Evolutionary conservation across 2,113 vertebrate genomes (phyloP), one percentile per base, ranked within the genome.

Genomic region (Sceloporus tristichus): DNA sequence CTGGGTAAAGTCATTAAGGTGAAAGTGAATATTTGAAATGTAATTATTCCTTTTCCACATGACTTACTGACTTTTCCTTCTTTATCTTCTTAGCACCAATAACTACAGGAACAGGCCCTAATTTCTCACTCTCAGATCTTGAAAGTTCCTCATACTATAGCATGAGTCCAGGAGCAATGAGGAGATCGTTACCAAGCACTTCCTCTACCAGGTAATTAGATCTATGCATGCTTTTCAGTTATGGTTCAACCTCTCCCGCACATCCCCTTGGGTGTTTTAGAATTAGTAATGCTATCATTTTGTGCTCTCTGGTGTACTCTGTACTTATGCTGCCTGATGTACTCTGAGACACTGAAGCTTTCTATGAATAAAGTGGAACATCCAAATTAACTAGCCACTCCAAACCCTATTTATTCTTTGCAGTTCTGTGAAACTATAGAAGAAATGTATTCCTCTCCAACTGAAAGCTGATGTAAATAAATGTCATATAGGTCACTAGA

Each of bases 111-210:
- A 99, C 98, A 75, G 98, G 98, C 91, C 99, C 99, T 82, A 99
- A 99, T 96, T 99, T 99, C 95, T 99, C 99, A 79, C 95, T 99
- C 97, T 98, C 98, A 23, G 98, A 99, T 96, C 97, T 99, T 97
- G 99, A 99, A 97, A 98, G 98, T 97, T 99, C 99, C 94, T 99
- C 99, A 71, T 99, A 99, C 96, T 99, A 99, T 97, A 99, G 98
- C 97, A 99, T 99, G 98, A 99, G 99, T 94, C 98, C 99, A 38
- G 99, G 99, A 96, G 98, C 99, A 88, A 99, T 99, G 98, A 98
- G 98, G 96, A 98, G 98, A 95, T 99, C 99, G 62, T 96, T 99
- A 84, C 99, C 99, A 92, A 98, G 98, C 96, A 99, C 98, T 93
- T 99, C 99, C 95, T 98, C 98, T 87, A 99, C 98, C 94, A 97